phyloP scores from a whole-genome alignment of 30 jellyfish, hydroid and myxozoan species.

The Hydractinia symbiolongicarpus region DNA sequence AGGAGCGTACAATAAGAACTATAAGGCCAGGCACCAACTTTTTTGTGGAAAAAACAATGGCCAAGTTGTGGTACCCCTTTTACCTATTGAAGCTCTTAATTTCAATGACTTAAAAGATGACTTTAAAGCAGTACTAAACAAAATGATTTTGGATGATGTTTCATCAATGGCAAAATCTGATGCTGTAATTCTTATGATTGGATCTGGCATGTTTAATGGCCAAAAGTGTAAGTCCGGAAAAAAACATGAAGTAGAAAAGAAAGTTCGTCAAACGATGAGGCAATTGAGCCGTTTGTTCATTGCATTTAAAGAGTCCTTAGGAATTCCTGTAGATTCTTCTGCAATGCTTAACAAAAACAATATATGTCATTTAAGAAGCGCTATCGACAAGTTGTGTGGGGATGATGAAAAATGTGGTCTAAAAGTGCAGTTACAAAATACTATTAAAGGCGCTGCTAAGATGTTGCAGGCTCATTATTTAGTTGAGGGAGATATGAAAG shows the following conservation, averaged over 20 bases:
- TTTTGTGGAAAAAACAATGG: neutral
- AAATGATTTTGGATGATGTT: neutral
- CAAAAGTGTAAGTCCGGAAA: neutral
- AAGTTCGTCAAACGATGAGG: too few species aligned
- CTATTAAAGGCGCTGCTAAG: too few species aligned
- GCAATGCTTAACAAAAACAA: too few species aligned
- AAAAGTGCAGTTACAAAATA: too few species aligned
- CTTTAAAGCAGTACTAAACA: neutral
- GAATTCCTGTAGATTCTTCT: too few species aligned
- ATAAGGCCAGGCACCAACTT: neutral
- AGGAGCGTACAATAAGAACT: neutral
- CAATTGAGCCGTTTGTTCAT: too few species aligned
- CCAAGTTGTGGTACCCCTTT: neutral
- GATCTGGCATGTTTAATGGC: neutral
- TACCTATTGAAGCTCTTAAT: neutral
- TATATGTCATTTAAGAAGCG: too few species aligned
- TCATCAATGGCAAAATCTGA: neutral
- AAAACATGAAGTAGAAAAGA: neutral
- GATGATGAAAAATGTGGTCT: too few species aligned
- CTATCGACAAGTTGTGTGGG: too few species aligned
- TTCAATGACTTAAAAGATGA: neutral
- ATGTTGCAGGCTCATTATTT: too few species aligned
- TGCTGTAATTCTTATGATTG: neutral
- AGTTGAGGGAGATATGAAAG: too few species aligned
- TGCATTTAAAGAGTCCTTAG: too few species aligned